These are phyloP conservation scores for Patella ulyssiponensis DNA, from an alignment of 2,888 invertebrate genomes.

Conservation along the genomic window DNA sequence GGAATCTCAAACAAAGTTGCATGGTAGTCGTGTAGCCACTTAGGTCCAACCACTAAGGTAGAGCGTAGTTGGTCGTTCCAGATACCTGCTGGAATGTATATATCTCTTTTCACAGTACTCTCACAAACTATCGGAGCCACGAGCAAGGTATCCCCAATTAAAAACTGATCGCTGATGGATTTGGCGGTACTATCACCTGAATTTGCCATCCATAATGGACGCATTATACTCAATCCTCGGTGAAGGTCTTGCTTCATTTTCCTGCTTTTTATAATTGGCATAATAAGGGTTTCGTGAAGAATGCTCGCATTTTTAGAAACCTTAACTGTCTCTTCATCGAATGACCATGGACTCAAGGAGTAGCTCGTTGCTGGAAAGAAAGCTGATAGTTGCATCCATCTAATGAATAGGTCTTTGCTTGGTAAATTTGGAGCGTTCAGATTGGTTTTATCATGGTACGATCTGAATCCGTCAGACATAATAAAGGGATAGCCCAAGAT, in stretches of 20 bases:
- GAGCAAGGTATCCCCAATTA: slow-evolving; percentile 55
- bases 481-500: slow-evolving; percentile 91
- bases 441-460: slow-evolving; percentile 17
- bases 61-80: slow-evolving; percentile 81
- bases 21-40: slow-evolving; percentile 37
- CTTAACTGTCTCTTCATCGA: slow-evolving; percentile 77
- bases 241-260: slow-evolving; percentile 77
- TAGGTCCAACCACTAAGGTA: slow-evolving; percentile 45
- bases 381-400: slow-evolving; percentile 89
- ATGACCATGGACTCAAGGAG: slow-evolving; percentile 88
- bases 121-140: slow-evolving; percentile 65
- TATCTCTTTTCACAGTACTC: slow-evolving; percentile 42
- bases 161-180: slow-evolving; percentile 56
- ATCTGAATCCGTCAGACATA: slow-evolving; percentile 90
- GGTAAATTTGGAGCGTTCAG: not conserved
- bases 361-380: slow-evolving; percentile 93
- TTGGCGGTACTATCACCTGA: slow-evolving; percentile 47
- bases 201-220: slow-evolving; percentile 62
- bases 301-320: slow-evolving; percentile 33
- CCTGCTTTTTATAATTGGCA: slow-evolving; percentile 67
- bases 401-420: slow-evolving; percentile 75
- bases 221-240: slow-evolving; percentile 77
- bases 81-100: slow-evolving; percentile 71
- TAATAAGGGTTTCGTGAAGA: slow-evolving; percentile 24
- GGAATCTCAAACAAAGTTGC: slow-evolving; percentile 41